Conservation (phyloP, 1,140 invertebrate genomes). For the Anastatus disparis region DNA sequence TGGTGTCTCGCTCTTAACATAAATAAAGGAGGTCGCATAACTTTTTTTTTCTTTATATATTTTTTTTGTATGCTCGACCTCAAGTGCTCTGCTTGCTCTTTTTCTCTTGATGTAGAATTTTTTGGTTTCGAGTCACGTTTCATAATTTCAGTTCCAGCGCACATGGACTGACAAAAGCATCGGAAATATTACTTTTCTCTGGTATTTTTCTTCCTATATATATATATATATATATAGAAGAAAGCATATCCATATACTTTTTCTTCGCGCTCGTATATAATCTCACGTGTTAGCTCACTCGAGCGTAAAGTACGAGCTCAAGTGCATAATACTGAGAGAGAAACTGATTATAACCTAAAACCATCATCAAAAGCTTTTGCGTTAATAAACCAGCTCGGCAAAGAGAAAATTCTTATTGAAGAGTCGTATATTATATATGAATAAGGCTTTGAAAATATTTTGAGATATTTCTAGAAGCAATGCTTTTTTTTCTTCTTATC, state of each 20-base stretch:
- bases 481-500: constrained; percentile 23
- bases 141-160: constrained; percentile 53
- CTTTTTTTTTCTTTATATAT: neutral
- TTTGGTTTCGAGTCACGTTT: constrained; percentile 52
- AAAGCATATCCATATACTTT: neutral
- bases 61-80: constrained; percentile 29
- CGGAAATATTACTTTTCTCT: too few species aligned
- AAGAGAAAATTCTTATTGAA: too few species aligned
- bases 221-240: too few species aligned
- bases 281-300: constrained; percentile 10
- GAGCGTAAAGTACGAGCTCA: neutral
- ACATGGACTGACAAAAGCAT: too few species aligned
- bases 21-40: too few species aligned
- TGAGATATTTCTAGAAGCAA: constrained; percentile 36
- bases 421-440: too few species aligned
- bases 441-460: too few species aligned
- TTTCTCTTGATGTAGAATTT: too few species aligned
- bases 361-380: too few species aligned
- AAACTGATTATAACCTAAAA: constrained; percentile 13
- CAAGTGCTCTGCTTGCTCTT: constrained; percentile 39
- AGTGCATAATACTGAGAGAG: constrained; percentile 4
- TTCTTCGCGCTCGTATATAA: constrained; percentile 26
- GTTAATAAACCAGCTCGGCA: too few species aligned
- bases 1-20: too few species aligned
- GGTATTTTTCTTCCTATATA: too few species aligned